phyloP scores from a whole-genome alignment of 2,113 vertebrate genomes.

The Odontesthes bonariensis region DNA sequence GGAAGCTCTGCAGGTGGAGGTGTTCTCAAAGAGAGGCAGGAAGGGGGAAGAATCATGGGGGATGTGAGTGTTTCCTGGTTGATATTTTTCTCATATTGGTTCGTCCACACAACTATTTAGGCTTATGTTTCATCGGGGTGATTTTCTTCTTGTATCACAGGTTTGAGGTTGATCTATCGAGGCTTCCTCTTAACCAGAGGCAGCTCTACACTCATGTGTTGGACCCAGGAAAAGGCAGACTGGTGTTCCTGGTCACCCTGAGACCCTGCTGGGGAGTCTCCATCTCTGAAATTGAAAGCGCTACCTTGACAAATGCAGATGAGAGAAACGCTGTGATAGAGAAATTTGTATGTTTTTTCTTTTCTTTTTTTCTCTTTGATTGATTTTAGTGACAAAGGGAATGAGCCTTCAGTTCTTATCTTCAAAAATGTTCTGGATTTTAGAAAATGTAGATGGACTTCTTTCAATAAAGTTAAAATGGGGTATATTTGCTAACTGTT shows the following conservation, averaged over 20 bases:
- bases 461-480: background rate
- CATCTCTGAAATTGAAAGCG: conserved; percentile 87
- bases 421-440: background rate
- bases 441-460: background rate
- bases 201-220: conserved; percentile 86
- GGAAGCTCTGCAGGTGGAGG: conserved; percentile 93
- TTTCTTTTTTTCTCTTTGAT: background rate
- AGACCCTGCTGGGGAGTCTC: conserved; percentile 88
- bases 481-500: background rate
- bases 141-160: conserved; percentile 74
- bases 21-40: conserved; percentile 91
- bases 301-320: conserved; percentile 84
- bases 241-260: conserved; percentile 88
- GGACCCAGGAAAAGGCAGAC: conserved; percentile 80
- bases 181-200: conserved; percentile 81
- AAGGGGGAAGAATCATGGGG: conserved; percentile 92
- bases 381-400: background rate
- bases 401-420: too few species aligned
- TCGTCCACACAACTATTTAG: conserved; percentile 15
- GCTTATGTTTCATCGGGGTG: conserved; percentile 34
- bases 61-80: conserved; percentile 85
- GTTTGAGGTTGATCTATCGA: conserved; percentile 88
- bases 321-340: conserved; percentile 82
- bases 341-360: conserved; percentile 87
- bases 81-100: conserved; percentile 47